A percentile compares a stretch with the other conserved stretches of the same genome.
These are phyloP conservation scores for Micrasema longulum DNA, from an alignment of 1,140 invertebrate species.

Conservation along the genomic window DNA sequence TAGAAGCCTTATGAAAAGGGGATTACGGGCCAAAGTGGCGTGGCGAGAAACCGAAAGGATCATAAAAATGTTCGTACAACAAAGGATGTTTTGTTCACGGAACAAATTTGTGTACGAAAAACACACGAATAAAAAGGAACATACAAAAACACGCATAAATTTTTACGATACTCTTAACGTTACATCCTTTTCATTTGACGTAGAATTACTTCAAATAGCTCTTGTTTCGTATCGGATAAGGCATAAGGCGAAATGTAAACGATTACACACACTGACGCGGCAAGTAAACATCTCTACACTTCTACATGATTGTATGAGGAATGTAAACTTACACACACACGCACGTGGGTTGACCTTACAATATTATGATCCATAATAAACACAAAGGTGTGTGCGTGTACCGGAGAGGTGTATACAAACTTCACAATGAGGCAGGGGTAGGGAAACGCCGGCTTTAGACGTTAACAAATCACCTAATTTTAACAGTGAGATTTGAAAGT, in stretches of 20 bases:
- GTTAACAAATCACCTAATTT: too few species aligned
- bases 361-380: constrained; percentile 43
- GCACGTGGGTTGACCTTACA: constrained; percentile 25
- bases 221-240: neutral
- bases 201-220: constrained; percentile 4
- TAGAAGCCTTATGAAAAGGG: neutral
- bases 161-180: too few species aligned
- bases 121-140: constrained; percentile 5
- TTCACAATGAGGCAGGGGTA: constrained; percentile 31
- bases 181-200: neutral
- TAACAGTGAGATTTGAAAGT: too few species aligned
- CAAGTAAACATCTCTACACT: constrained; percentile 37
- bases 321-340: constrained; percentile 46
- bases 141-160: too few species aligned
- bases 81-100: constrained; percentile 15
- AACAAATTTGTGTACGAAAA: constrained; percentile 21
- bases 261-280: constrained; percentile 15
- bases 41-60: neutral
- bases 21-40: neutral
- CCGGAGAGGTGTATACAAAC: constrained; percentile 33
- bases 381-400: constrained; percentile 17
- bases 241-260: constrained; percentile 35
- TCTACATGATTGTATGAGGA: constrained; percentile 19
- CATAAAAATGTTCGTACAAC: constrained; percentile 29
- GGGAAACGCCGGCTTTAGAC: neutral